Evolutionary conservation across 2,113 vertebrate species (phyloP).

Genomic region (Sturnira hondurensis): DNA sequence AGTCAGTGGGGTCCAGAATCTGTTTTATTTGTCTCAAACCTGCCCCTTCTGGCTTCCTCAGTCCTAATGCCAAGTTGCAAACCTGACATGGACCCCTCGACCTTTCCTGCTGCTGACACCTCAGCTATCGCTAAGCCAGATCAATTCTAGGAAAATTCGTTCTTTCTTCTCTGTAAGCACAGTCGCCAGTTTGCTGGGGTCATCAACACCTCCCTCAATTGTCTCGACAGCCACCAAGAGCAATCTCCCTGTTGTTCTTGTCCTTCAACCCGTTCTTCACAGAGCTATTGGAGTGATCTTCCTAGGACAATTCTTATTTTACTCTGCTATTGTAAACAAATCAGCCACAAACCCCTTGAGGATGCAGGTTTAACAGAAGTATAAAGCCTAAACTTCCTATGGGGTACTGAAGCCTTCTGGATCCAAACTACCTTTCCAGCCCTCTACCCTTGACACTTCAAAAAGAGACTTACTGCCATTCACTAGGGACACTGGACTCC

Average conservation of each 20-base stretch:
- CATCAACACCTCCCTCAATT: not conserved
- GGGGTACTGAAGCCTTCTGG: not conserved
- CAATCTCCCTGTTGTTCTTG: not conserved
- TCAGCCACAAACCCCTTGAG: not conserved
- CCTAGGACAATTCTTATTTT: not conserved
- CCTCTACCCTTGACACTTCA: not conserved
- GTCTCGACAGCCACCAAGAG: not conserved
- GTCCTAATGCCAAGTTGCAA: not conserved
- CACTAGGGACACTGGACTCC: not conserved
- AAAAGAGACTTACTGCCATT: not conserved
- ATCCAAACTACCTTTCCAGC: not conserved
- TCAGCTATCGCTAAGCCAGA: not conserved
- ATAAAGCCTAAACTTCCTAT: not conserved
- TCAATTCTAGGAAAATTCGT: not conserved
- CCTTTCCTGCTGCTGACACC: not conserved
- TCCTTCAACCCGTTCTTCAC: not conserved
- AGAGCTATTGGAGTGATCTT: not conserved
- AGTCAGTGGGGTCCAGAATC: not conserved
- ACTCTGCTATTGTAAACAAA: not conserved
- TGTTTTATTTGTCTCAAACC: not conserved
- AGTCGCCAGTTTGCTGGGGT: not conserved
- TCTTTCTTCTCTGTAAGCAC: not conserved
- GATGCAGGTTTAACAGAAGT: not conserved
- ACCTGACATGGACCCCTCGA: not conserved
- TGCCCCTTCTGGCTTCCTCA: not conserved